Evolutionary conservation across 1,140 invertebrate species (phyloP), one percentile per base, ranked within the genome.

Genomic region (Probaryconus sp.): DNA sequence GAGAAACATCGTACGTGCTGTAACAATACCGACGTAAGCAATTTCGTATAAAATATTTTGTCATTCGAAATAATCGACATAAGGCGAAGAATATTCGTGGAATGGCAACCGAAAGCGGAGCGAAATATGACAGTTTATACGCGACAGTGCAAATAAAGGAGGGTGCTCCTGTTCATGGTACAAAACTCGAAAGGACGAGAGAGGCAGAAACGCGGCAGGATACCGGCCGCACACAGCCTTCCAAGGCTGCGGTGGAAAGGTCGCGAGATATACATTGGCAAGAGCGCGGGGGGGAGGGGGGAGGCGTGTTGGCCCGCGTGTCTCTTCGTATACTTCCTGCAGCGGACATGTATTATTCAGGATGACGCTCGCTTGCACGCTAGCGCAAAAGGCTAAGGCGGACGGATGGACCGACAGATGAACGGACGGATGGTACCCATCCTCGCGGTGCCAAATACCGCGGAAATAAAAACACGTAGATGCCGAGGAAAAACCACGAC

Each of bases 311-410:
- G 75, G 76, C 48, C 64, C 75, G n/a, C n/a, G 72, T 81, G 81
- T 81, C 79, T 77, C 55, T 76, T 28, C 47, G 78, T 80, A 79
- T 79, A 79, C 75, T 71, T 64, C 61, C 80, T 80, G 76, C 77
- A 79, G 69, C 64, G 70, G 76, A 82, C 78, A 83, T 83, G 83
- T 81, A 85, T 86, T 86, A 86, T 85, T 85, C 85, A 85, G 79
- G 42, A 61, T 83, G 82, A 84, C 82, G 79, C 78, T 79, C 64
- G 77, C 61, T 75, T 70, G 73, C 55, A 63, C 67, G 17, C n/a
- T n/a, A 30, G 47, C 9, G 71, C 70, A 73, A 77, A 77, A 76
- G 75, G 76, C 68, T 38, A 77, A 78, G 71, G 70, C 51, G 55
- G 70, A 79, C 70, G 47, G 51, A 60, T 45, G 70, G 53, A 68